phyloP scores from a whole-genome alignment of 2,797 vertebrate species.

The Rhinatrema bivittatum region DNA sequence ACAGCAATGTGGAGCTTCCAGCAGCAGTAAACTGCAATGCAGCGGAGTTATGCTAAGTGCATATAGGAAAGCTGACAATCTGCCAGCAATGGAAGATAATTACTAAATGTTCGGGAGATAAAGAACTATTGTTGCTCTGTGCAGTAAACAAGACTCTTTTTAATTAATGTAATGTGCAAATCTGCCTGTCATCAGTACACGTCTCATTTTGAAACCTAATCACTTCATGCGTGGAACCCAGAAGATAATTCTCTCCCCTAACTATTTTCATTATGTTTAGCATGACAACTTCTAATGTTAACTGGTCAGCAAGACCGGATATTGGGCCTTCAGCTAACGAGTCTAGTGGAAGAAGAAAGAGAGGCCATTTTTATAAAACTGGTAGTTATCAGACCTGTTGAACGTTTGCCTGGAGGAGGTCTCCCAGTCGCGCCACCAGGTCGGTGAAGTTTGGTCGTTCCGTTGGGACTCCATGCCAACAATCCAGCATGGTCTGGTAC shows the following conservation, averaged over 20 bases:
- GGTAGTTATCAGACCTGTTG: slow-evolving; percentile 66
- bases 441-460: slow-evolving; percentile 80
- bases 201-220: slow-evolving; percentile 6
- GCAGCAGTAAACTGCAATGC: too few species aligned
- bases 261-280: background rate
- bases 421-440: slow-evolving; percentile 79
- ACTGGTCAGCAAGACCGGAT: fast-evolving
- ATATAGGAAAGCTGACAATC: too few species aligned
- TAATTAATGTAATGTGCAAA: slow-evolving; percentile 6
- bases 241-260: background rate
- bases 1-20: too few species aligned
- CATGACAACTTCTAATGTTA: fast-evolving
- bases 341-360: fast-evolving
- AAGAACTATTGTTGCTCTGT: slow-evolving; percentile 12
- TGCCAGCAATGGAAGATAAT: slow-evolving; percentile 22
- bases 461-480: slow-evolving; percentile 75
- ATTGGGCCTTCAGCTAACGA: background rate
- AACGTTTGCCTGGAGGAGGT: slow-evolving; percentile 85
- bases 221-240: background rate
- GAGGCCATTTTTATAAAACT: fast-evolving
- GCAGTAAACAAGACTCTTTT: slow-evolving; percentile 6
- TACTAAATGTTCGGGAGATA: slow-evolving; percentile 17
- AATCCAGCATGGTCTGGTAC: slow-evolving; percentile 91
- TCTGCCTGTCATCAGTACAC: slow-evolving; percentile 9
- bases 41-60: too few species aligned